Conservation (phyloP, 2,797 vertebrate genomes). For the Prunella strophiata region DNA sequence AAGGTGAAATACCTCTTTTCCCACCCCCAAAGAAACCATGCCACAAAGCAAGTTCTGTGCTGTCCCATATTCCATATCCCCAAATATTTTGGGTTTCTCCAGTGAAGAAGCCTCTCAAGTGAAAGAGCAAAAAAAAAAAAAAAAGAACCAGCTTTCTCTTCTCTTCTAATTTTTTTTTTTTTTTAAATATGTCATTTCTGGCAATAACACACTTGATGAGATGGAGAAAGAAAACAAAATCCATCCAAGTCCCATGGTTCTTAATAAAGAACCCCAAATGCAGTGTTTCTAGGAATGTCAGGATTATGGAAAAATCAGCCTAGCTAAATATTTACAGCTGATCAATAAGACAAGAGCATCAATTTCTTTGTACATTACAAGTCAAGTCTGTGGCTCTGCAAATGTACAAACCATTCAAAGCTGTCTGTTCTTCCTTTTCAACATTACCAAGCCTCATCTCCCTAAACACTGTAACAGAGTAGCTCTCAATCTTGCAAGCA, state of each 20-base stretch:
- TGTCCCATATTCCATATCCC: background rate
- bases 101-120: background rate
- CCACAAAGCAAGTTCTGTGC: background rate
- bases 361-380: background rate
- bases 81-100: background rate
- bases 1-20: background rate
- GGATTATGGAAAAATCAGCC: background rate
- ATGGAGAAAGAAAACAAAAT: background rate
- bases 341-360: background rate
- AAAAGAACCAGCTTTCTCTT: background rate
- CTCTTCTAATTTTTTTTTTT: background rate
- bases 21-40: background rate
- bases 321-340: background rate
- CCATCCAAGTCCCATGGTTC: background rate
- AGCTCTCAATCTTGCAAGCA: background rate
- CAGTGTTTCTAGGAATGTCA: background rate
- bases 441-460: background rate
- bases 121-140: background rate
- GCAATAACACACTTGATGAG: background rate
- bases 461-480: background rate
- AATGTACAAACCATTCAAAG: background rate
- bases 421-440: background rate
- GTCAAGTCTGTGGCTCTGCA: background rate
- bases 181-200: background rate
- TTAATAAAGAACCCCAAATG: background rate